Base-by-base conservation (phyloP, 1,140 invertebrate genomes). In the Cydia fagiglandana region DNA sequence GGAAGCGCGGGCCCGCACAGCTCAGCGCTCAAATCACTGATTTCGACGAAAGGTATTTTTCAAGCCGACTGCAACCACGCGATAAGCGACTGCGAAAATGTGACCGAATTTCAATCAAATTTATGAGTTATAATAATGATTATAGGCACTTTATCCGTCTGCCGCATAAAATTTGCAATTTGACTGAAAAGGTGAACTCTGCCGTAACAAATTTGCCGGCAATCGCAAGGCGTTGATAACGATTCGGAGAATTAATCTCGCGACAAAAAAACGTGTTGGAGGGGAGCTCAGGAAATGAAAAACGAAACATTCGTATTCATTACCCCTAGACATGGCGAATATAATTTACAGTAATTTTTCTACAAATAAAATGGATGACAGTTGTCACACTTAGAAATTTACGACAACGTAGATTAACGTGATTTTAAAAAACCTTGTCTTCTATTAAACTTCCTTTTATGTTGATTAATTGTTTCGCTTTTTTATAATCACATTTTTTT, bases 51-150 rank as follows among this genome's bases (percentile, higher is more conserved):
- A 83, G 83, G 84, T 88, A 92, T 91, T 92, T 92, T 91, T 91
- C 91, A 90, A 88, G 84, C 82, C 89, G 86, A 91, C 91, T 93
- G 91, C 90, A 89, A 81, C 84, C 74, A 79, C 74, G 84, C 83
- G 91, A 93, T 93, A 93, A 93, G 89, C 79, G 81, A 81, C 78
- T 78, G 75, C 84, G 84, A 87, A 90, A 91, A 91, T 91, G 87
- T 91, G 88, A 91, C 89, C 88, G 84, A 91, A 91, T 91, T 91
- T 91, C 90, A 91, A 91, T 93, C 87, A 89, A 91, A 93, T 91
- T 93, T 93, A 93, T 90, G 88, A 93, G 83, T 93, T 93, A 91
- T 90, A 86, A 91, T 91, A 91, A 91, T 93, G 91, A 91, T 93
- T 90, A 90, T 90, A 91, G 88, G 88, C 84, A 83, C 84, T 88